Percentiles rank a stretch among this genome's conserved stretches.
Evolutionary conservation across 2,888 invertebrate species (phyloP).

Genomic region (Melipona bicolor): DNA sequence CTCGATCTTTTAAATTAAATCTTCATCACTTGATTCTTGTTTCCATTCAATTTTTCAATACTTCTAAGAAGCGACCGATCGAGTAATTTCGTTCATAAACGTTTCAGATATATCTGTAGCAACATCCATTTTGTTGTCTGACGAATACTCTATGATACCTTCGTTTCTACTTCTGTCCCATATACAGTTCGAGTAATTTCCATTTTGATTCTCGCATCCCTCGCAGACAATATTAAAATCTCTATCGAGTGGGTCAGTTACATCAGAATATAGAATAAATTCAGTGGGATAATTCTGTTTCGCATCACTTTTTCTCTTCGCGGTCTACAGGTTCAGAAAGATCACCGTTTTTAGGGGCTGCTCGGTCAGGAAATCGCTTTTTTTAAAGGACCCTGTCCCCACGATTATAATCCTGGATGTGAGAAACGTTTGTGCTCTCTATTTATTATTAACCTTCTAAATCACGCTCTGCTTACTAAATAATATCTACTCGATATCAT

Average conservation of each 20-base stretch:
- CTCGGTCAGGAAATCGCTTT: conserved; percentile 29
- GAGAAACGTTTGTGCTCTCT: conserved; percentile 48
- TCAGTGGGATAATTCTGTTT: conserved; percentile 67
- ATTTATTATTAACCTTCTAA: conserved; percentile 15
- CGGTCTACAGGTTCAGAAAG: conserved; percentile 65
- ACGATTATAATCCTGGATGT: conserved; percentile 56
- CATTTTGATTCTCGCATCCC: conserved; percentile 16
- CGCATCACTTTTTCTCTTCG: conserved; percentile 56
- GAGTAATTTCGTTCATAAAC: neutral
- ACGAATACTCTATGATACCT: conserved; percentile 29
- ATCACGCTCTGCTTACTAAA: neutral
- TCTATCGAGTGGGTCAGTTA: conserved; percentile 20
- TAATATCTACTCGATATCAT: neutral
- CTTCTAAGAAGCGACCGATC: conserved; percentile 13
- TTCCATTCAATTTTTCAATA: neutral
- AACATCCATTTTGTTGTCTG: conserved; percentile 26
- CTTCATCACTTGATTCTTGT: neutral
- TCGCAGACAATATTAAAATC: conserved; percentile 34
- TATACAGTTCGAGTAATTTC: conserved; percentile 16
- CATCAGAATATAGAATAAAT: conserved; percentile 49
- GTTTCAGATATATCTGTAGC: conserved; percentile 44
- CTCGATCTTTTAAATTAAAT: neutral
- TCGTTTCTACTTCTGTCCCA: conserved; percentile 2
- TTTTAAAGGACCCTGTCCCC: conserved; percentile 40
- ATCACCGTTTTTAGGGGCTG: conserved; percentile 46